phyloP scores from a whole-genome alignment of 2,113 vertebrate species.

The Turdus rufiventris region DNA sequence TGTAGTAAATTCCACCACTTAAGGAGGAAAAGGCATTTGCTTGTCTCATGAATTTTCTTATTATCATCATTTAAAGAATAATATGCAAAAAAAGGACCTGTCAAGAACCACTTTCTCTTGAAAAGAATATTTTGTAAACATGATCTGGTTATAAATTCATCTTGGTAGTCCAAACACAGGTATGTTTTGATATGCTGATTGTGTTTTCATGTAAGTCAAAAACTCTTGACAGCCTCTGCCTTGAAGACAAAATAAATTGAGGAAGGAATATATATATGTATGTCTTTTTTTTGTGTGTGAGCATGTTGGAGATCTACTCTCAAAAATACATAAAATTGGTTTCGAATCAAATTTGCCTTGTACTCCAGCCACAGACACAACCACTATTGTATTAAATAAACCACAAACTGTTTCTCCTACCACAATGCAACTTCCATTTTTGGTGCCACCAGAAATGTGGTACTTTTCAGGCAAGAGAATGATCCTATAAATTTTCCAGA shows the following conservation, averaged over 20 bases:
- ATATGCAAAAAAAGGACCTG: not conserved
- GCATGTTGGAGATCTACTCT: not conserved
- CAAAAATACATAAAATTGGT: not conserved
- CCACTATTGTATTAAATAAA: not conserved
- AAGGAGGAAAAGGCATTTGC: not conserved
- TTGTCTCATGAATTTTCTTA: not conserved
- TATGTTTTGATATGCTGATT: not conserved
- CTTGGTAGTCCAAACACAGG: not conserved
- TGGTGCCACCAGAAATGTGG: not conserved
- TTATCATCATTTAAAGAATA: not conserved
- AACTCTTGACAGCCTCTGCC: not conserved
- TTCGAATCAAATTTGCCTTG: not conserved
- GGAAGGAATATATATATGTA: not conserved
- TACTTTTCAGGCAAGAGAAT: not conserved
- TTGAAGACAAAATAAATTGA: not conserved
- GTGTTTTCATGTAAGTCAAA: not conserved
- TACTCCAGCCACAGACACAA: not conserved
- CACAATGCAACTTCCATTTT: not conserved
- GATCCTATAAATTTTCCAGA: slow-evolving; percentile 18
- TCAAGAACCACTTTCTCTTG: not conserved
- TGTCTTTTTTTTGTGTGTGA: not conserved
- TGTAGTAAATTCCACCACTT: not conserved
- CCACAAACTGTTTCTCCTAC: not conserved
- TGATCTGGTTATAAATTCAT: not conserved
- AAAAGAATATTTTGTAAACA: not conserved